Evolutionary conservation across 1,140 invertebrate genomes (phyloP).

Genomic region (Pseudomyrmex concolor): DNA sequence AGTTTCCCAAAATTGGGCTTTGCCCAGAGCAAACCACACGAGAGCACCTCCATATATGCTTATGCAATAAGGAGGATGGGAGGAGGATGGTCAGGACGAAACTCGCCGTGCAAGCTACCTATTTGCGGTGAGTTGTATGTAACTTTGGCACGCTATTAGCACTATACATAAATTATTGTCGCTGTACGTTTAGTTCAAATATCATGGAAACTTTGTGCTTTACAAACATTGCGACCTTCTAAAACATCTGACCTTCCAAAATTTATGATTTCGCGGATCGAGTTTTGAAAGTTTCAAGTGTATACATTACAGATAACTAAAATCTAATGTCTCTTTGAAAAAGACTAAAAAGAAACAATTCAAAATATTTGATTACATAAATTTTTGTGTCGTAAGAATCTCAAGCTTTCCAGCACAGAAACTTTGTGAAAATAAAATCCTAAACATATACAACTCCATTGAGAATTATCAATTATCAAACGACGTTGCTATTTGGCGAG

Average conservation of each 20-base stretch:
- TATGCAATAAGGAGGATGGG: not conserved
- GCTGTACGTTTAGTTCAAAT: slow-evolving; percentile 6
- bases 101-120: slow-evolving; percentile 24
- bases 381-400: too few relatives aligned
- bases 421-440: too few relatives aligned
- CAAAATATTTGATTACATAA: too few relatives aligned
- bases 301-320: not conserved
- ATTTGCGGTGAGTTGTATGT: slow-evolving; percentile 19
- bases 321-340: not conserved
- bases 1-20: slow-evolving; percentile 1
- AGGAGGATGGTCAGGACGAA: slow-evolving; percentile 9
- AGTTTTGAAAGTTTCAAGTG: not conserved
- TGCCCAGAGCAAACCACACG: not conserved
- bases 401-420: too few relatives aligned
- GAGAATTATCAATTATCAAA: too few relatives aligned
- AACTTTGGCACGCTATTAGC: slow-evolving; percentile 42
- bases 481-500: too few relatives aligned
- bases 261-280: not conserved
- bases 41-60: not conserved
- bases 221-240: not conserved
- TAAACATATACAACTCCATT: too few relatives aligned
- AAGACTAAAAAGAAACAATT: too few relatives aligned
- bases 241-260: not conserved
- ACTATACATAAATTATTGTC: slow-evolving; percentile 42
- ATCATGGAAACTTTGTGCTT: slow-evolving; percentile 25